Conservation (phyloP, 1,140 invertebrate species). For the Holotrichia oblita region DNA sequence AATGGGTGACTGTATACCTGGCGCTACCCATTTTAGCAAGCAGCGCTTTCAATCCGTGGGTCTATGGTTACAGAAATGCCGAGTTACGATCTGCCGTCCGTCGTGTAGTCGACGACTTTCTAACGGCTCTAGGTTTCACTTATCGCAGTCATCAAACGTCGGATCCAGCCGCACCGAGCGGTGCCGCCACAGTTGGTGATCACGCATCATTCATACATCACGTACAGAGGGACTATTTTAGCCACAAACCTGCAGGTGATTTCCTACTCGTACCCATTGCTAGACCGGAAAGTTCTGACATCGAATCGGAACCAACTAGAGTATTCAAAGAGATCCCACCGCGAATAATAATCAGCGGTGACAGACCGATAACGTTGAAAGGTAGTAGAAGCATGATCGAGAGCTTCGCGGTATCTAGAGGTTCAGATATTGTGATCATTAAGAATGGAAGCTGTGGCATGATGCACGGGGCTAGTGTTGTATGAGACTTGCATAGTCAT, state of each 20-base stretch:
- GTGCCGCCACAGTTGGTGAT: constrained; percentile 56
- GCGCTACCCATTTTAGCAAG: constrained; percentile 69
- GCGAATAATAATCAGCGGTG: constrained; percentile 48
- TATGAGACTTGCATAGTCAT: constrained; percentile 39
- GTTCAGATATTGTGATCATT: constrained; percentile 55
- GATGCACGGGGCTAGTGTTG: constrained; percentile 56
- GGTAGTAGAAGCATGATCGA: constrained; percentile 57
- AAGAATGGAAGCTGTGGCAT: constrained; percentile 49
- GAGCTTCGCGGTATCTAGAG: constrained; percentile 54
- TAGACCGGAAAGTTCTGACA: constrained; percentile 54
- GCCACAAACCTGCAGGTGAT: constrained; percentile 52
- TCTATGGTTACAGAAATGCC: constrained; percentile 74
- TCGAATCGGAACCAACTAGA: constrained; percentile 51
- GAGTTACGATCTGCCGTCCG: constrained; percentile 71
- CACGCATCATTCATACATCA: constrained; percentile 56
- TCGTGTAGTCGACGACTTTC: constrained; percentile 65
- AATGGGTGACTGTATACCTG: constrained; percentile 67
- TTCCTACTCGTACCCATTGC: constrained; percentile 58
- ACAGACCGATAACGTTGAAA: constrained; percentile 50
- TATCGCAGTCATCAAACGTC: constrained; percentile 54
- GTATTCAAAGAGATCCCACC: constrained; percentile 50
- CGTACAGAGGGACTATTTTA: constrained; percentile 51
- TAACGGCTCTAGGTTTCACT: constrained; percentile 62
- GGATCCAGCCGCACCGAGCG: constrained; percentile 54
- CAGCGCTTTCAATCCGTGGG: constrained; percentile 73